Percentiles rank a stretch among this genome's conserved stretches.
Conservation (phyloP, 2,888 invertebrate genomes). For the Sinelater perroti region DNA sequence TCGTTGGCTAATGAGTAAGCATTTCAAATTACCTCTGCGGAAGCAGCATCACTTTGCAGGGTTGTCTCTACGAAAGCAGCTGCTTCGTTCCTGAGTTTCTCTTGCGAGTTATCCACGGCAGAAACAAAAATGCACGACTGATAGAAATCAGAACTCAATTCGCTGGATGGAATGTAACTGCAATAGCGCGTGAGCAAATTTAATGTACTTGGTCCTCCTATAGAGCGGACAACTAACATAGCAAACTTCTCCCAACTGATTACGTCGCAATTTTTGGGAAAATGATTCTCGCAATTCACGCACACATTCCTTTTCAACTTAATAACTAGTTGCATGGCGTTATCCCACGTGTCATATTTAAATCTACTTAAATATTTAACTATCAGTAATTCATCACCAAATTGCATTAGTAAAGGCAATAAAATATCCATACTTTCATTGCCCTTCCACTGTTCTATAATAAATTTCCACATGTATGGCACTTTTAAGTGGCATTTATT, state of each 20-base stretch:
- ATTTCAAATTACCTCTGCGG: slow-evolving; percentile 25
- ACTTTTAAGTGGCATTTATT: slow-evolving; percentile 55
- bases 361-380: slow-evolving; percentile 66
- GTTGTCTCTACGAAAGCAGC: slow-evolving; percentile 30
- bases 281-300: slow-evolving; percentile 67
- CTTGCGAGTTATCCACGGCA: slow-evolving; percentile 57
- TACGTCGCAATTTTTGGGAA: slow-evolving; percentile 56
- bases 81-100: slow-evolving; percentile 24
- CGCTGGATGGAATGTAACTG: slow-evolving; percentile 64
- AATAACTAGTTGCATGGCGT: slow-evolving; percentile 64
- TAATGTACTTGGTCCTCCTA: slow-evolving; percentile 68
- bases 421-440: slow-evolving; percentile 64
- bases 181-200: slow-evolving; percentile 67
- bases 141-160: slow-evolving; percentile 70
- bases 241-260: slow-evolving; percentile 71
- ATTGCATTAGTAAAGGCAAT: slow-evolving; percentile 68
- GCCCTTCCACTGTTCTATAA: slow-evolving; percentile 61
- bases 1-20: too few relatives aligned
- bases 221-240: slow-evolving; percentile 67
- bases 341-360: slow-evolving; percentile 68
- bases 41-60: slow-evolving; percentile 26
- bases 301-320: slow-evolving; percentile 68
- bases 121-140: slow-evolving; percentile 65
- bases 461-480: slow-evolving; percentile 71
- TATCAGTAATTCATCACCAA: slow-evolving; percentile 66